These are phyloP conservation scores for Microhierax caerulescens DNA, from an alignment of 2,797 vertebrate genomes.

Conservation along the genomic window DNA sequence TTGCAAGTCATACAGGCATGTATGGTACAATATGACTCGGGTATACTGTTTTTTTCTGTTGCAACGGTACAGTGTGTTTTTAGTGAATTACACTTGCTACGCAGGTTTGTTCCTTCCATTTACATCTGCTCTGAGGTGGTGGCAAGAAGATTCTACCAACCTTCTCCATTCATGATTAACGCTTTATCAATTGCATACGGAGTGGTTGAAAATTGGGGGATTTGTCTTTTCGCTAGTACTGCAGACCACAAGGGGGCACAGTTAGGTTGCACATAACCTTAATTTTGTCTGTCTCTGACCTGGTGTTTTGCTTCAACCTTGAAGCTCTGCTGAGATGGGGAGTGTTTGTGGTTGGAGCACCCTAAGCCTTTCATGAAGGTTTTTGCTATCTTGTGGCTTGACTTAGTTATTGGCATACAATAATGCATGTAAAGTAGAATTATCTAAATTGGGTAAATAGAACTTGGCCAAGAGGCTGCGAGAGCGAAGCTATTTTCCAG, in stretches of 20 bases:
- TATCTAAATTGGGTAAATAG: background rate
- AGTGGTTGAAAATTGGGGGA: background rate
- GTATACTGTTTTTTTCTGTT: background rate
- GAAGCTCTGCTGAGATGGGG: background rate
- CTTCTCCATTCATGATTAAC: background rate
- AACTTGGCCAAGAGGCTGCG: background rate
- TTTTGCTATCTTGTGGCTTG: background rate
- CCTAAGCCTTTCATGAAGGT: background rate
- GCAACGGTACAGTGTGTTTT: background rate
- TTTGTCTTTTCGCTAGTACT: background rate
- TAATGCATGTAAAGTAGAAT: background rate
- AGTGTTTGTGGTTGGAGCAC: background rate
- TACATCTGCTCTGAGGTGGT: background rate
- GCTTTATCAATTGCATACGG: background rate
- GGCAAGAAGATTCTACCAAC: background rate
- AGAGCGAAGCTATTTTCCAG: background rate
- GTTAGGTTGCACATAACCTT: background rate
- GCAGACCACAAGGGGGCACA: conserved; percentile 12
- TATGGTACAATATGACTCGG: background rate
- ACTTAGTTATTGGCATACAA: background rate
- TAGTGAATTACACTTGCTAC: background rate
- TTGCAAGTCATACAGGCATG: background rate
- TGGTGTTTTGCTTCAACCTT: background rate
- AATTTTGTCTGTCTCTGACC: background rate
- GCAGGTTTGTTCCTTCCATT: background rate